Evolutionary conservation across 1,140 invertebrate genomes (phyloP), one percentile per base, ranked within the genome.

Genomic region (Metaphire vulgaris): DNA sequence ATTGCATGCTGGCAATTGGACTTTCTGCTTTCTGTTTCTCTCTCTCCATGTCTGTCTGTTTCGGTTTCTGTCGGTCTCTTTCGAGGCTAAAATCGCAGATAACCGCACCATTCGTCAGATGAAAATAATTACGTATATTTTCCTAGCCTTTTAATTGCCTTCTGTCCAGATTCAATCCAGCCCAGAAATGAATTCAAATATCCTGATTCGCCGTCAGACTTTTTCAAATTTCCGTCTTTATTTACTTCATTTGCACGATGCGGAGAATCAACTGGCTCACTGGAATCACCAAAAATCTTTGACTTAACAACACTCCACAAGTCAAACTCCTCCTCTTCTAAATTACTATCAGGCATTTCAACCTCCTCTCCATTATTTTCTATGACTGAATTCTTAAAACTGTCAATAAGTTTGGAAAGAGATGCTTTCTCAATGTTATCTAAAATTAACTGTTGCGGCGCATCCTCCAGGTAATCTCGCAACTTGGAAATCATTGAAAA

Each of bases 271-370:
- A 31, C 6, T 73, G 32, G 28, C 28, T 73, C 41, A 21, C 31
- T 1, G 14, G 33, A 26, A 41, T 41, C 41, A 28, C 72, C 72
- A 31, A 31, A 73, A 73, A 73, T 26, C 12, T 28, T 34, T 2
- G 34, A 41, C 56, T 73, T 73, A 0, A 73, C 16, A 41, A 30
- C 72, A 31, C n/a, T 1, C 72, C 72, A 73, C 1, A 73, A 30
- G 72, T 73, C 72, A 28, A 73, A n/a, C 2, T 26, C 67, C 28
- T 73, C 34, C 28, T 73, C 72, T n/a, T 73, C 72, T 15, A 31
- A 33, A 29, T 73, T 34, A n/a, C 56, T 1, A 1, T 73, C 33
- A 41, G 16, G 72, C 33, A 28, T 31, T 21, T 33, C 33, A 15
- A 0, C 12, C 14, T 1, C 26, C 14, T 69, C 67, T 14, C 28